phyloP scores from a whole-genome alignment of 1,140 invertebrate genomes.

The Platyscapa corneri region DNA sequence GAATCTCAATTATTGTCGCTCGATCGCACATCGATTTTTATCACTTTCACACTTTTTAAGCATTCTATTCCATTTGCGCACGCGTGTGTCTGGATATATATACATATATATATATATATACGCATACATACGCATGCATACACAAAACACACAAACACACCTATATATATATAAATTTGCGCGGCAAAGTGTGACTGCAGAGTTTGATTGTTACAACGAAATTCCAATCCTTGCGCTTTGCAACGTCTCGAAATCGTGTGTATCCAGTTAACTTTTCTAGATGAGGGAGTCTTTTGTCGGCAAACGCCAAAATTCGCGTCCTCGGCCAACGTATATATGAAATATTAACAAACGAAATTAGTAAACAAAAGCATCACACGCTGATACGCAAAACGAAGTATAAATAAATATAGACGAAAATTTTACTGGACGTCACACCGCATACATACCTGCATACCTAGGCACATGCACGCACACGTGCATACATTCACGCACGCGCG shows the following conservation, averaged over 20 bases:
- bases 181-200: not conserved
- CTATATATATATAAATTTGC: too few relatives aligned
- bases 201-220: not conserved
- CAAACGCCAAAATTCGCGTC: not conserved
- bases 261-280: not conserved
- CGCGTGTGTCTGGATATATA: too few relatives aligned
- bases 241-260: conserved; percentile 12
- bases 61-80: not conserved
- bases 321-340: not conserved
- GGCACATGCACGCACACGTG: too few relatives aligned
- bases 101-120: too few relatives aligned
- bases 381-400: conserved; percentile 15
- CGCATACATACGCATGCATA: too few relatives aligned
- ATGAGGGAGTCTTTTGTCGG: not conserved
- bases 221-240: conserved; percentile 8
- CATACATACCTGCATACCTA: not conserved
- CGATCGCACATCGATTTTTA: conserved; percentile 37
- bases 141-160: too few relatives aligned
- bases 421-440: conserved; percentile 4
- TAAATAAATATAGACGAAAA: conserved; percentile 3
- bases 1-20: conserved; percentile 51
- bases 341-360: conserved; percentile 30
- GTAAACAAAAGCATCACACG: conserved; percentile 22
- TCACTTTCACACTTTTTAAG: conserved; percentile 9
- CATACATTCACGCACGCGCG: too few relatives aligned